These are phyloP conservation scores for Urosaurus nigricauda DNA, from an alignment of 2,797 vertebrate genomes.

Conservation along the genomic window DNA sequence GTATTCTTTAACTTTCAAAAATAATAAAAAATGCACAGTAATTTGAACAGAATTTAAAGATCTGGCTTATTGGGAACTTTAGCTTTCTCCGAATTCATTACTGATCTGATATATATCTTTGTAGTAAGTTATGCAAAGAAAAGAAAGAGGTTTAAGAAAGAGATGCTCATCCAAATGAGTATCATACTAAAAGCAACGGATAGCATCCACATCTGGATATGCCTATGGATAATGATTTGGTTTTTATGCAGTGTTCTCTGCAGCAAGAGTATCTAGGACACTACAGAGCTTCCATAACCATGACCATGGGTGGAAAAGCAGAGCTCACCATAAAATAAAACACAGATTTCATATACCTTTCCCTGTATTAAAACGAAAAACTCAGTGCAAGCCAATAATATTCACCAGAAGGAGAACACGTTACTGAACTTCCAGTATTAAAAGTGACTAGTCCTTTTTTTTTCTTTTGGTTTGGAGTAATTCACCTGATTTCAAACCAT, in stretches of 20 bases:
- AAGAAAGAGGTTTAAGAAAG: background rate
- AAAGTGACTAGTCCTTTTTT: background rate
- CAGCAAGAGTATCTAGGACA: background rate
- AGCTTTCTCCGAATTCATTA: background rate
- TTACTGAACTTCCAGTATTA: background rate
- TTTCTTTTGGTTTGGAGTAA: background rate
- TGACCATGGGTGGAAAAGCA: background rate
- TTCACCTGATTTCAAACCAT: background rate
- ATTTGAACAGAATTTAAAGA: background rate
- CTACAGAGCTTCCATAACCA: background rate
- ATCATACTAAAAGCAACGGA: background rate
- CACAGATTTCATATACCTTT: background rate
- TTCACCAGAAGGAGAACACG: background rate
- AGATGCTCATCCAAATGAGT: background rate
- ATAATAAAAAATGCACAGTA: constrained; percentile 2
- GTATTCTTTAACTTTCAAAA: background rate
- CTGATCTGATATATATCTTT: background rate
- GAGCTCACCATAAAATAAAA: background rate
- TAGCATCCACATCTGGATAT: background rate
- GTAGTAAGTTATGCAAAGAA: background rate
- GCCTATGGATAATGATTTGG: background rate
- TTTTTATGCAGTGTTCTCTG: background rate
- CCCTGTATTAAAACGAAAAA: background rate
- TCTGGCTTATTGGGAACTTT: background rate
- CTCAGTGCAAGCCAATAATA: background rate